Conservation (phyloP, 2,113 vertebrate species). For the Mohoua ochrocephala region DNA sequence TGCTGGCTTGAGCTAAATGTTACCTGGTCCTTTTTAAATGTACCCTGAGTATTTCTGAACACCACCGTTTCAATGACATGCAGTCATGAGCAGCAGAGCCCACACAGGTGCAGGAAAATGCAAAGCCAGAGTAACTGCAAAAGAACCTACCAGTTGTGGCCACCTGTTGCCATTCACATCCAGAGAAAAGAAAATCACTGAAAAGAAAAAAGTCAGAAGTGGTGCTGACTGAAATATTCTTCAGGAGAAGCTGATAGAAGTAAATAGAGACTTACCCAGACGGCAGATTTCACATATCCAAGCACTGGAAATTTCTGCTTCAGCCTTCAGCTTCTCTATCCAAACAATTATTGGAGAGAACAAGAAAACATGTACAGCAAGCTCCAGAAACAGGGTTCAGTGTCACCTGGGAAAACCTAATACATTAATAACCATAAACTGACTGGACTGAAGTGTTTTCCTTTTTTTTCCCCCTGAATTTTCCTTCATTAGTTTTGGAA, state of each 20-base stretch:
- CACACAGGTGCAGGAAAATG: background rate
- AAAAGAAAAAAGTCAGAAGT: background rate
- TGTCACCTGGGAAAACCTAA: background rate
- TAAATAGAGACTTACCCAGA: background rate
- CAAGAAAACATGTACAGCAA: background rate
- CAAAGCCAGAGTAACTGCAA: background rate
- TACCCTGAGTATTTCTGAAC: background rate
- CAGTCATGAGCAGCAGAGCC: background rate
- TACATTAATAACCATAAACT: background rate
- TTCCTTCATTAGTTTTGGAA: background rate
- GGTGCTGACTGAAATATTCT: background rate
- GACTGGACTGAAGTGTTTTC: background rate
- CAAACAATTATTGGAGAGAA: accelerated
- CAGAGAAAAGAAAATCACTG: background rate
- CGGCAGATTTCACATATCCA: background rate
- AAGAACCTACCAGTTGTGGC: background rate
- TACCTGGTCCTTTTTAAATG: background rate
- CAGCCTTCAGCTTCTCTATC: background rate
- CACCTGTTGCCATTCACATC: background rate
- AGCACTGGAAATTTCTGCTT: background rate
- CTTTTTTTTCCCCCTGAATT: background rate
- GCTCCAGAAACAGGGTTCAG: background rate
- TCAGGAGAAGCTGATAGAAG: background rate
- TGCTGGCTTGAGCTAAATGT: background rate
- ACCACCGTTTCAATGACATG: background rate